A percentile compares a stretch with the other conserved stretches of the same genome.
These are phyloP conservation scores for Uloborus diversus DNA, from an alignment of 1,140 invertebrate genomes.

Conservation along the genomic window DNA sequence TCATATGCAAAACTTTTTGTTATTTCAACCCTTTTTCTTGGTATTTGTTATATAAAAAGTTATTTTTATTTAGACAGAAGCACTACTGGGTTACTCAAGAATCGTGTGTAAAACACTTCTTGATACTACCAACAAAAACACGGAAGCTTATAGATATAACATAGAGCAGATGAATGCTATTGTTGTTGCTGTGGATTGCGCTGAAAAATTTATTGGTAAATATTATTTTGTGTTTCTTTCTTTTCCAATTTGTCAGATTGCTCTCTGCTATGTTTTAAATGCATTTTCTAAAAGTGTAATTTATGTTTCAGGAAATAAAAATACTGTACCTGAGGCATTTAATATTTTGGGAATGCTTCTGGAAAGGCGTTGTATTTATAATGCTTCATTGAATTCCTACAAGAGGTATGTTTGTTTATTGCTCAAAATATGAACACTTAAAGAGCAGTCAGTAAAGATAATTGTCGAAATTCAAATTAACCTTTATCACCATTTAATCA, in stretches of 20 bases:
- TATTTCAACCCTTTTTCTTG: no score
- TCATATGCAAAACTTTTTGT: no score
- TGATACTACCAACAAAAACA: constrained; percentile 66
- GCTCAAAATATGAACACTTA: no score
- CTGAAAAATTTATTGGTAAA: constrained; percentile 77
- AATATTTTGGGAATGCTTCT: constrained; percentile 81
- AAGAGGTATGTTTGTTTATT: constrained; percentile 65
- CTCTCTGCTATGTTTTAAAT: constrained; percentile 59
- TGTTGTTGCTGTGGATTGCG: constrained; percentile 76
- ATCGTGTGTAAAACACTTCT: constrained; percentile 80
- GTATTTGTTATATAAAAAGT: no score
- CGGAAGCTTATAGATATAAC: constrained; percentile 73
- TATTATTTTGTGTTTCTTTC: not conserved
- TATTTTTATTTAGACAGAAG: constrained; percentile 61
- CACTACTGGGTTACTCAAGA: constrained; percentile 75
- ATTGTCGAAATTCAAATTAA: no score
- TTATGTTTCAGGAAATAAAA: constrained; percentile 67
- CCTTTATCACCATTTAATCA: no score
- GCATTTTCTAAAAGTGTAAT: not conserved
- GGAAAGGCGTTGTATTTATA: constrained; percentile 77
- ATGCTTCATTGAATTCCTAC: constrained; percentile 73
- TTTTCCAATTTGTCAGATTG: constrained; percentile 18
- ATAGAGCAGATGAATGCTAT: constrained; percentile 83
- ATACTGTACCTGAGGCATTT: constrained; percentile 73
- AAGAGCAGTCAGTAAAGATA: no score